Evolutionary conservation across 2,797 vertebrate species (phyloP).

Genomic region (Sandelia bainsii): DNA sequence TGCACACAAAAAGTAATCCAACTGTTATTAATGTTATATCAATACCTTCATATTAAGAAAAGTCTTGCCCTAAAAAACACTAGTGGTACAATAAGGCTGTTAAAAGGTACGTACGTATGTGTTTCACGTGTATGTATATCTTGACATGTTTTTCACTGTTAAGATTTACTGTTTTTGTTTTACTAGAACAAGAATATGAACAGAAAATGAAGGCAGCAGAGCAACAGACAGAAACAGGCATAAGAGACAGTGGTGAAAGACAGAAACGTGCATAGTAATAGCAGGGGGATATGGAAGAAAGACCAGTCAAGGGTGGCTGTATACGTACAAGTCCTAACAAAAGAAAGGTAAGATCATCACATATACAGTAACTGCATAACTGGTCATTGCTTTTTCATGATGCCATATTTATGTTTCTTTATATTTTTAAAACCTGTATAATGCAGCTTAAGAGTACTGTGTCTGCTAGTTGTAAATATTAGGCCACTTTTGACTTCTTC

Average conservation of each 20-base stretch:
- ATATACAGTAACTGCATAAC: not conserved
- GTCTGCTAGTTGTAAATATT: not conserved
- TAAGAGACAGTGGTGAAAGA: not conserved
- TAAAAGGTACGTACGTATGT: too few relatives aligned
- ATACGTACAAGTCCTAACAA: not conserved
- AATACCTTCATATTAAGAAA: too few relatives aligned
- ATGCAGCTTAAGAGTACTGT: not conserved
- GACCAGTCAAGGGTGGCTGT: not conserved
- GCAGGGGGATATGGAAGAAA: not conserved
- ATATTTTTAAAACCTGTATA: not conserved
- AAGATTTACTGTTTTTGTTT: not conserved
- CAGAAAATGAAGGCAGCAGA: not conserved
- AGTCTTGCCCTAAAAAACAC: too few relatives aligned
- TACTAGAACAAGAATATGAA: not conserved
- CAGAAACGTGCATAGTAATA: not conserved
- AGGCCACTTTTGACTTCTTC: too few relatives aligned
- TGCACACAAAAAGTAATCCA: not conserved
- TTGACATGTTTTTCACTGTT: not conserved
- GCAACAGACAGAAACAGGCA: not conserved
- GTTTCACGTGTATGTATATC: too few relatives aligned
- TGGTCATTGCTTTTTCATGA: not conserved
- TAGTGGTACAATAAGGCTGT: too few relatives aligned
- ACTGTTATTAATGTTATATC: not conserved
- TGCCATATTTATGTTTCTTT: not conserved
- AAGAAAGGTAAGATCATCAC: not conserved